Evolutionary conservation across 2,888 invertebrate species (phyloP), one percentile per base, ranked within the genome.

Genomic region (Rhingia campestris): DNA sequence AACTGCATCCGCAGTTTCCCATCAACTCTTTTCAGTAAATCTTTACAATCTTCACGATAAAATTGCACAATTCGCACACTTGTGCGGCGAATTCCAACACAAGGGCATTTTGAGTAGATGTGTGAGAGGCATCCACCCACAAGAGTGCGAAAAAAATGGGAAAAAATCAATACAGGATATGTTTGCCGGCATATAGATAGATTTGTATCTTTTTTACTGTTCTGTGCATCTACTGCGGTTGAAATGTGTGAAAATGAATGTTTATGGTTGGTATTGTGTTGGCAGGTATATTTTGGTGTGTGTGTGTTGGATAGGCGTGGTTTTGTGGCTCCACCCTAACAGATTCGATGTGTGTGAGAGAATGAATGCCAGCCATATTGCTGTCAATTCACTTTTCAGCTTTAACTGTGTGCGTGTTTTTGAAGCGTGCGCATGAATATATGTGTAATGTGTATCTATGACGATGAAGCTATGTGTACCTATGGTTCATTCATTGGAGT

Each of bases 1-100:
- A 86, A 86, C 76, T 86, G 85, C 85, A 86, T 86, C 81, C 76
- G 73, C 85, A 85, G 85, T 86, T 86, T 76, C 81, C 70, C 85
- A 81, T 86, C 81, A 86, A 86, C 81, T 81, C 81, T 81, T 22
- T 81, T 86, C 69, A 69, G 81, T 80, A 85, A 81, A 85, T 85
- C 84, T 80, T 72, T 74, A 66, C 84, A 84, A 84, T 80, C 80
- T 76, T 69, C 77, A 56, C 72, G 76, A 85, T 85, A 85, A 86
- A 86, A 76, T 81, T 86, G 85, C 85, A 86, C 76, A 81, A 86
- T 51, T 63, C 66, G 58, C 81, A 86, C 51, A 73, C 56, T 37
- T 6, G 3, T 32, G 30, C 35, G 43, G 4, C 7, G 45, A 47
- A 63, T 37, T 59, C 56, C 30, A 53, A 74, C 41, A 67, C 77